phyloP scores from a whole-genome alignment of 2,113 vertebrate genomes.

The Heterochromis multidens region DNA sequence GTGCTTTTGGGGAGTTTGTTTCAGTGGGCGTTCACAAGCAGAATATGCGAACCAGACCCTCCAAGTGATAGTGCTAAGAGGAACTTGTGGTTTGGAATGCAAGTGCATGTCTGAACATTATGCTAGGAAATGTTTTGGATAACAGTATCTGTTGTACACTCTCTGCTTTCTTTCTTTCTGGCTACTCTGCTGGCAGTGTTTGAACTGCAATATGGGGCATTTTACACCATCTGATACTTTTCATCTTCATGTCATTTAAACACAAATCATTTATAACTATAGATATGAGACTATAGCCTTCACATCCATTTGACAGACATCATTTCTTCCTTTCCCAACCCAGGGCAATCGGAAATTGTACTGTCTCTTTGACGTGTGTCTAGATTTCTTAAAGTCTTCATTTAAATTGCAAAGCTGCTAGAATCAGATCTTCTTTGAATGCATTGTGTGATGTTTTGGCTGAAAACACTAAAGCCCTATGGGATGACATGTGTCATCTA shows the following conservation, averaged over 20 bases:
- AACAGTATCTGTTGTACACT: neutral
- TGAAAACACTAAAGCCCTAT: slow-evolving; percentile 37
- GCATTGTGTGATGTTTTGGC: slow-evolving; percentile 41
- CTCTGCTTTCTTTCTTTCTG: neutral
- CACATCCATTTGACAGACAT: slow-evolving; percentile 5
- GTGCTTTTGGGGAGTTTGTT: neutral
- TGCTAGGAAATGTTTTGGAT: neutral
- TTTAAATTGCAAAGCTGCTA: slow-evolving; percentile 39
- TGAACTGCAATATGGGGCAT: neutral
- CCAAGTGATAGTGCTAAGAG: neutral
- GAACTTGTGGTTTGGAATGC: slow-evolving; percentile 36
- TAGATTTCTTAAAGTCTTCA: slow-evolving; percentile 23
- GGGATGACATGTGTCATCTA: slow-evolving; percentile 40
- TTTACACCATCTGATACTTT: neutral
- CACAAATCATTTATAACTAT: neutral
- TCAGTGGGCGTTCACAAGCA: neutral
- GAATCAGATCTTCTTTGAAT: slow-evolving; percentile 5
- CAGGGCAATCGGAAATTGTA: neutral
- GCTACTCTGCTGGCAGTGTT: neutral
- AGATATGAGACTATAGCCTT: neutral
- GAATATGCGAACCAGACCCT: neutral
- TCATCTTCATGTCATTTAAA: neutral
- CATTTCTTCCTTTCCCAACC: neutral
- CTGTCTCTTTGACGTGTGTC: slow-evolving; percentile 21
- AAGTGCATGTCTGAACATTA: slow-evolving; percentile 35